phyloP scores from a whole-genome alignment of 2,888 invertebrate species.

The Vannuccia rotundouncinata region DNA sequence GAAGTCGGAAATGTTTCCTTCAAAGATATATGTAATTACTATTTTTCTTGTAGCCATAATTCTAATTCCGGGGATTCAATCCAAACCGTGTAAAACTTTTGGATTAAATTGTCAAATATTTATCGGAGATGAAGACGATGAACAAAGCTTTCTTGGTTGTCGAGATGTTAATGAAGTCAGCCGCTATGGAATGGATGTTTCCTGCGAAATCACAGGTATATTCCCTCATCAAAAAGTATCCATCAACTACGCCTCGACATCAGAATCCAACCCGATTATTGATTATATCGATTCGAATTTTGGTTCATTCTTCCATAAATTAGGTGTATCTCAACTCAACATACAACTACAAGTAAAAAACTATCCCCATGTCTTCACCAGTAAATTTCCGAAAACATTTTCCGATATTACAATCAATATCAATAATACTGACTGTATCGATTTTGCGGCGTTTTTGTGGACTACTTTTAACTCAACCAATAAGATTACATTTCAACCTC shows the following conservation, averaged over 20 bases:
- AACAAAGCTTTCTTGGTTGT: neutral
- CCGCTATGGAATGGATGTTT: neutral
- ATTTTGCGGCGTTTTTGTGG: neutral
- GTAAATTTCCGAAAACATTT: neutral
- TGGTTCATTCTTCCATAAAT: neutral
- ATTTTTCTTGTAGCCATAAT: too few relatives aligned
- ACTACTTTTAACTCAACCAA: neutral
- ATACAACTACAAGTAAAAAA: neutral
- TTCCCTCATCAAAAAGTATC: neutral
- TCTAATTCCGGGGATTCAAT: too few relatives aligned
- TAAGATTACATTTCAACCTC: neutral
- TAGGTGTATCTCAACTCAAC: neutral
- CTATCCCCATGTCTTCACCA: neutral
- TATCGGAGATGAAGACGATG: neutral
- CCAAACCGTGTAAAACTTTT: neutral
- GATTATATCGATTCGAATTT: neutral
- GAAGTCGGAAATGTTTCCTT: too few relatives aligned
- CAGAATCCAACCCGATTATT: neutral
- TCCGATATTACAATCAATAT: neutral
- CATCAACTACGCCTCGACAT: neutral
- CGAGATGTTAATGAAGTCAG: neutral
- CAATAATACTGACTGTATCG: neutral
- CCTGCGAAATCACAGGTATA: neutral
- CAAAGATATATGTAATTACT: too few relatives aligned
- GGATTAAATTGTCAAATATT: neutral